Evolutionary conservation across 2,113 vertebrate species (phyloP), one percentile per base, ranked within the genome.

Genomic region (Silurus glanis): DNA sequence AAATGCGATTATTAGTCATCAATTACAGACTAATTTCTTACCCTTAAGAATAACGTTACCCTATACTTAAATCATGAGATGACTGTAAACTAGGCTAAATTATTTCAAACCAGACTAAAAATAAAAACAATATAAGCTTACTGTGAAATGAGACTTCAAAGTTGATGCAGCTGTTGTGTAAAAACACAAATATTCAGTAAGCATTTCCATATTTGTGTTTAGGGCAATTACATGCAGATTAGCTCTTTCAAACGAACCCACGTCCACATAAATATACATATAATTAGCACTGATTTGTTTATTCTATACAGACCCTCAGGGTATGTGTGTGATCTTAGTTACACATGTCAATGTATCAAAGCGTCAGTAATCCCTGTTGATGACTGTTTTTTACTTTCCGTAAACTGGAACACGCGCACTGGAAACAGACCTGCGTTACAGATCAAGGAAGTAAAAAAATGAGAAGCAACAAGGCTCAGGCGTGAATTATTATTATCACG

Each of bases 191-290:
- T 47, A 72, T 72, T 72, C 21, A n/a, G 47, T 12, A 19, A 51
- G n/a, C 47, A n/a, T 75, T 75, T 51, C 21, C 47, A 75, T 75
- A 53, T 75, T n/a, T 67, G 62, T 53, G 14, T n/a, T 53, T 53
- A 9, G 80, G n/a, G 51, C 53, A 62, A 72, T 74, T 76, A 45
- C 19, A 78, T 72, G 55, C 72, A 25, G 47, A 88, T 62, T 67
- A 76, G 55, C 55, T 61, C 9, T 66, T 12, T 23, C 79, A 89
- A 85, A 86, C 80, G 59, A 12, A 64, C 80, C 82, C 84, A 72
- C 55, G 86, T 80, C 87, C 85, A 80, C 61, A 88, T 78, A 88
- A 25, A 37, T 53, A 87, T 51, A 51, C 64, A 83, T 66, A 58
- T 51, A n/a, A 51, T 75, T 75, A 75, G 47, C 72, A 75, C 9